Evolutionary conservation across 2,888 invertebrate species (phyloP), one percentile per base, ranked within the genome.

Genomic region (Arenicola marina): DNA sequence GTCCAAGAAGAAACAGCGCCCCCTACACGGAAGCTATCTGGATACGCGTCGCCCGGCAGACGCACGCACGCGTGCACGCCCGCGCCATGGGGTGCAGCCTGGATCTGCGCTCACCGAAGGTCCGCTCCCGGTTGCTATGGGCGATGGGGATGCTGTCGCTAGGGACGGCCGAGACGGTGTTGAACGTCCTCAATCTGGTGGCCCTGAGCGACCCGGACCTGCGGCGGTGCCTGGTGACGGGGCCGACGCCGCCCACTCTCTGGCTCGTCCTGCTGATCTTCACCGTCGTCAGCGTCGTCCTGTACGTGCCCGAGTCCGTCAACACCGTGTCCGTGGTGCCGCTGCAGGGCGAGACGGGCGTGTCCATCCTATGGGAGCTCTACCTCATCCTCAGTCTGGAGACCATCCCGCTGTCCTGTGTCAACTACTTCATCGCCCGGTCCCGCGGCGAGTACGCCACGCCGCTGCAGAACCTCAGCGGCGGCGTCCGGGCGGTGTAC

Each of bases 371-470:
- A 4, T 38, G 45, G 2, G 64, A 64, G 21, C 55, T 69, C 44
- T 51, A 55, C 31, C 24, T 59, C 31, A 56, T 59, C 2, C 44
- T 70, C 15, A 34, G 58, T 2, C 28, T 64, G 29, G 63, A 66
- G 46, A 59, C 68, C 48, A 65, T 70, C 24, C 70, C 70, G n/a
- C 58, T 70, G 43, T 51, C 63, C 7, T 63, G 66, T 2, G 53
- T 64, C 38, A 69, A 64, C 32, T 70, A 63, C 59, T 66, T 67
- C 59, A 60, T 70, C 44, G 38, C 54, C 15, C 34, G 55, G 28
- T 68, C 66, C 32, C 63, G 68, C 18, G 21, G 59, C 15, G 43
- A 60, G 45, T 62, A 66, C 46, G 53, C 56, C 26, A 66, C 58
- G 11, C 45, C 38, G 28, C 4, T 66, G 11, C 68, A 66, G 45